Base-by-base conservation (phyloP, 2,113 vertebrate genomes). In the Thunnus maccoyii region DNA sequence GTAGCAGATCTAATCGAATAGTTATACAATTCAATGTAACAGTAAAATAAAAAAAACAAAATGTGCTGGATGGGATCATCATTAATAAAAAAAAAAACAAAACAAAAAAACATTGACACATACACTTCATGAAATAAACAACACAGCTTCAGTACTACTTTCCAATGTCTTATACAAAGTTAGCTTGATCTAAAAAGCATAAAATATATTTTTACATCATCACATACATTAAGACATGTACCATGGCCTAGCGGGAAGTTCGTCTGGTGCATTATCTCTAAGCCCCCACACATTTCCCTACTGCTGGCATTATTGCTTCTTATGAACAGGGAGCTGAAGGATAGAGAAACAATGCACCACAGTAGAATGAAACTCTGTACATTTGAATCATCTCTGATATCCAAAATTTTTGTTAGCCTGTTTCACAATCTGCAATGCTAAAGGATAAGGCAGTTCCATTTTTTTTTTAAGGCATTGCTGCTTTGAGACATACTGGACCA, bases 161-260 rank as follows among this genome's bases (percentile, higher is more conserved):
- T 94, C 84, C 92, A 93, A 94, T 94, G 93, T 93, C 95, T 93
- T 95, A 96, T 94, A 95, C 94, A 95, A 95, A 95, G 92, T 94
- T 91, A 96, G 95, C 94, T 94, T 92, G 91, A 90, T 96, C 94
- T 94, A 95, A 96, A 94, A 96, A 96, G 94, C 95, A 96, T 97
- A 96, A 97, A 96, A 97, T 96, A 96, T 93, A 95, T 94, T 95
- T 95, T 95, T 92, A 96, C 94, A 95, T 90, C 72, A 93, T 95
- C 91, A 93, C 94, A 94, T 93, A 91, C 87, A 90, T 90, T 81
- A 76, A 92, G 82, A 93, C 90, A 85, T 91, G 94, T 94, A 95
- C 94, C 92, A 94, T 89, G 91, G 88, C 93, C 92, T 93, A 92
- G 89, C 92, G 83, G 82, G 83, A 91, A 91, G 90, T 95, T 94